These are phyloP conservation scores for Notiomystis cincta DNA, from an alignment of 2,113 vertebrate genomes.

Conservation along the genomic window DNA sequence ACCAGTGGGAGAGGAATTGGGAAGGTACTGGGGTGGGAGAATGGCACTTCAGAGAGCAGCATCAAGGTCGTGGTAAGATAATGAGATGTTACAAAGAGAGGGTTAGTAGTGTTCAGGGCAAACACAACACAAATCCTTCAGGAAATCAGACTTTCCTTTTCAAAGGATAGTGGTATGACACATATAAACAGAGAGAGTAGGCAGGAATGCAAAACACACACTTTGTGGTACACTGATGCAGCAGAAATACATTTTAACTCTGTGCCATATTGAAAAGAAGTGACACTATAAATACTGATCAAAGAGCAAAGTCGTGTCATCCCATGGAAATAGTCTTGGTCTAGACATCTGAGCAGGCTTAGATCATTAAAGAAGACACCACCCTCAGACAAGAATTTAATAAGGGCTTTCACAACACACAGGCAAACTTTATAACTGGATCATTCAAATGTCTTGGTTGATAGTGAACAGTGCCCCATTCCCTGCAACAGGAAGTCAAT, in stretches of 20 bases:
- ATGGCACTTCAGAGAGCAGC: not conserved
- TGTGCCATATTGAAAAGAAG: not conserved
- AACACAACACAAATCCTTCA: not conserved
- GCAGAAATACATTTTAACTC: not conserved
- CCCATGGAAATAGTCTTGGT: conserved; percentile 12
- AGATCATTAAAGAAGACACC: conserved; percentile 16
- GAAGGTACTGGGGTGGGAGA: not conserved
- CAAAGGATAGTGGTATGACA: not conserved
- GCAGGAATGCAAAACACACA: not conserved
- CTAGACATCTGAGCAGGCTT: conserved; percentile 22
- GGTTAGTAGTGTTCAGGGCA: not conserved
- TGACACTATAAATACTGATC: conserved; percentile 13
- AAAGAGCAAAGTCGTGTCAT: not conserved
- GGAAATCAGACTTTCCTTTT: not conserved
- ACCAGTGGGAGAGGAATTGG: not conserved
- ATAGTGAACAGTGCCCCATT: not conserved
- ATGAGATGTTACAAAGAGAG: not conserved
- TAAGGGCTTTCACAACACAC: not conserved
- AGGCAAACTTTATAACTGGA: not conserved
- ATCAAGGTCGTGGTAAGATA: not conserved
- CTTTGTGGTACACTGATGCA: not conserved
- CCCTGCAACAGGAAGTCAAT: not conserved
- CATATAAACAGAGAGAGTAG: not conserved
- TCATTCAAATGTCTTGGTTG: not conserved
- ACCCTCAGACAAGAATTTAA: not conserved